phyloP scores from a whole-genome alignment of 2,797 vertebrate genomes.

The Dendrocincla tyrannina region DNA sequence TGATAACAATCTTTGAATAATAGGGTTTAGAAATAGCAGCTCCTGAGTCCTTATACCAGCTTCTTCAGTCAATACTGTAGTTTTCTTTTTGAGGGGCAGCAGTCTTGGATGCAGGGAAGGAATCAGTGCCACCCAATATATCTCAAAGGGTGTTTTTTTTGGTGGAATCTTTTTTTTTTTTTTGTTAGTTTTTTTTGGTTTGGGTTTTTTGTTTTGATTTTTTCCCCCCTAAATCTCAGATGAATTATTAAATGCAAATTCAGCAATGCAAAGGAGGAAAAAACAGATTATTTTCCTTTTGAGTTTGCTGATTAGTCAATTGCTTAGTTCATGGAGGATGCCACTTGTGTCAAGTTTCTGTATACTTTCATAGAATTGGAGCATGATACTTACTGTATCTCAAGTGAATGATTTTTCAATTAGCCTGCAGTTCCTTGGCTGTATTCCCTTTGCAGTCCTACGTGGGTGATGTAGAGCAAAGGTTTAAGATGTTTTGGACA shows the following conservation, averaged over 20 bases:
- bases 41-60: conserved; percentile 46
- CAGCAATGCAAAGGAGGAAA: conserved; percentile 57
- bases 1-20: conserved; percentile 76
- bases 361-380: conserved; percentile 64
- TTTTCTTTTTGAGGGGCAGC: conserved; percentile 56
- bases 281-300: conserved; percentile 64
- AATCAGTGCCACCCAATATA: conserved; percentile 4
- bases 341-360: conserved; percentile 71
- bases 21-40: conserved; percentile 73
- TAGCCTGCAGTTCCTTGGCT: conserved; percentile 74
- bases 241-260: conserved; percentile 76
- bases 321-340: conserved; percentile 54
- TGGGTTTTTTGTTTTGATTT: not conserved
- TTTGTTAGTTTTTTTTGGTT: not conserved
- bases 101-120: conserved; percentile 1
- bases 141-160: not conserved
- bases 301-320: conserved; percentile 74
- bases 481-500: conserved; percentile 79
- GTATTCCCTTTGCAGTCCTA: conserved; percentile 70
- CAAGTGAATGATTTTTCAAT: conserved; percentile 84
- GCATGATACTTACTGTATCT: conserved; percentile 61
- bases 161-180: not conserved
- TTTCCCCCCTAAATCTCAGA: not conserved
- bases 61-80: conserved; percentile 57
- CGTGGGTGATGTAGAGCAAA: conserved; percentile 75